Base-by-base conservation (phyloP, 1,140 invertebrate genomes). In the Lethrus apterus region DNA sequence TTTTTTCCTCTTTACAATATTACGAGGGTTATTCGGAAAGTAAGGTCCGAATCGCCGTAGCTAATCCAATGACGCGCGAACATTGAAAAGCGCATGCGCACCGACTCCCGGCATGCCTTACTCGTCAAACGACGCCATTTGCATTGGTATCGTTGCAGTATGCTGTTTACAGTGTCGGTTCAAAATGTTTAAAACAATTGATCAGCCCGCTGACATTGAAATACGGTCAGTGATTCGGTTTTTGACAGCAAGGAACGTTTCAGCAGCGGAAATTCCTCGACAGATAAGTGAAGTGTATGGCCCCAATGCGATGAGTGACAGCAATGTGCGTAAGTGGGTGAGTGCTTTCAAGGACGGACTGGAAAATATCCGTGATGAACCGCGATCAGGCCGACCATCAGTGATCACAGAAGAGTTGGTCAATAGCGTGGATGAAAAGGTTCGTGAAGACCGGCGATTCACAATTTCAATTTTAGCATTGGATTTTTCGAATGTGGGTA, bases 141-240 rank as follows among this genome's bases (percentile, higher is more conserved):
- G 32, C 2, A 13, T 15, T 33, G 2, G n/a, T 15, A 13, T 33
- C 17, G n/a, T 33, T 33, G 32, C 32, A 2, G 10, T 33, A 13
- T 33, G 32, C 14, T 33, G 13, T 7, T 7, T 33, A 13, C 32
- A 13, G 32, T 33, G 32, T 13, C 13, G 17, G 5, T 33, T 33
- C 5, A 33, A 33, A 33, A 33, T 33, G 32, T 33, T 33, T 33
- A 33, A 33, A 13, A 33, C 32, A n/a, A 33, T 13, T 15, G 32
- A 33, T 33, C 14, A 33, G 5, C 8, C 32, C 14, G 32, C 10
- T 15, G n/a, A 33, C 32, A 9, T 1, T 33, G 24, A n/a, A 26
- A 26, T 7, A 26, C 24, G n/a, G 7, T n/a, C 32, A 33, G 32
- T n/a, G 32, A 33, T 33, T 33, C 32, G 32, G 32, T 33, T 33